Conservation (phyloP, 2,888 invertebrate genomes). For the Orthonevra nobilis region DNA sequence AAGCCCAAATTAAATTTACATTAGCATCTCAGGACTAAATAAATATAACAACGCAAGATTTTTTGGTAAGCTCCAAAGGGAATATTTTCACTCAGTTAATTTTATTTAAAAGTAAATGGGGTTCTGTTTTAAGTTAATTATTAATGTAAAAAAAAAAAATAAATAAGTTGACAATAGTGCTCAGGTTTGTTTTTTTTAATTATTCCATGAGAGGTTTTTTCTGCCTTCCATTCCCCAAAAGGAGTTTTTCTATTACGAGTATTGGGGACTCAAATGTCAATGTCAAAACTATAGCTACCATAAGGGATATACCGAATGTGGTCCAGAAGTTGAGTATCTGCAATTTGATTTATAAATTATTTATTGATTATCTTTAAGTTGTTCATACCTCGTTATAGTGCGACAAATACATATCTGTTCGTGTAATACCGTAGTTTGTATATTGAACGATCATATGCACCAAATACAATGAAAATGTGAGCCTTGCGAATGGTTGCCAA, state of each 20-base stretch:
- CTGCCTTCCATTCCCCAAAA: no score
- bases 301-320: constrained; percentile 78
- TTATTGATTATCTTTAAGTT: constrained; percentile 3
- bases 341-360: constrained; percentile 24
- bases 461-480: constrained; percentile 79
- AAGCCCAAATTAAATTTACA: no score
- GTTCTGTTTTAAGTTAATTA: no score
- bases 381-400: constrained; percentile 73
- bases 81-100: no score
- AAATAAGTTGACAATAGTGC: no score
- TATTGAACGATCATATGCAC: constrained; percentile 77
- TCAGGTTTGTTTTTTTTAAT: no score
- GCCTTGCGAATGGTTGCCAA: constrained; percentile 77
- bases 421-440: constrained; percentile 75
- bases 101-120: no score
- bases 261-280: constrained; percentile 81
- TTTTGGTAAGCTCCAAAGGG: no score
- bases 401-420: constrained; percentile 78
- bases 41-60: no score
- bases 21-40: no score
- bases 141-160: no score
- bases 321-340: constrained; percentile 80
- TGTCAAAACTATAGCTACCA: constrained; percentile 79
- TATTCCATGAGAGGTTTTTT: no score
- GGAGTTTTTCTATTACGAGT: constrained; percentile 80